Evolutionary conservation across 2,888 invertebrate genomes (phyloP).

Genomic region (Cataglyphis livida): DNA sequence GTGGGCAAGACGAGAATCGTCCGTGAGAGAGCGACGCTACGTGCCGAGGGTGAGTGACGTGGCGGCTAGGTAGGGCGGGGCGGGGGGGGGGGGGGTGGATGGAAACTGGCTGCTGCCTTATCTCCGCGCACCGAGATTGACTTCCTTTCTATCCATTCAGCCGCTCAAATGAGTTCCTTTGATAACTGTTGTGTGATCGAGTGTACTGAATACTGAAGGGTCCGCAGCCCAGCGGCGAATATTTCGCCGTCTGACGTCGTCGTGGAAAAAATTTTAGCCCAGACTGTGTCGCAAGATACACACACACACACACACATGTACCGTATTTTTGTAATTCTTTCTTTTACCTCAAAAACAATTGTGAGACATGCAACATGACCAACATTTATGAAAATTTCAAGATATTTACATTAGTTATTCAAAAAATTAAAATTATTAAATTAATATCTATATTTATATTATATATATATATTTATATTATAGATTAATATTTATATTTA

Average conservation of each 20-base stretch:
- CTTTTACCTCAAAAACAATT: not conserved
- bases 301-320: not conserved
- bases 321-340: constrained; percentile 53
- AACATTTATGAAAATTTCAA: not conserved
- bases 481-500: not conserved
- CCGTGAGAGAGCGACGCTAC: constrained; percentile 52
- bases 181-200: constrained; percentile 86
- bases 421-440: not conserved
- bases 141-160: constrained; percentile 85
- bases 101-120: constrained; percentile 77
- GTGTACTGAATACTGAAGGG: constrained; percentile 85
- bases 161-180: constrained; percentile 85
- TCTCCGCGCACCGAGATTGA: constrained; percentile 85
- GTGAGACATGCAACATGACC: too few relatives aligned
- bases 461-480: not conserved
- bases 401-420: not conserved
- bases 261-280: constrained; percentile 56
- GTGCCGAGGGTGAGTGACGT: constrained; percentile 36
- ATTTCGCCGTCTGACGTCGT: constrained; percentile 69
- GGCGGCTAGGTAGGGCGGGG: constrained; percentile 67
- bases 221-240: constrained; percentile 77
- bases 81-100: constrained; percentile 71
- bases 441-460: too few relatives aligned
- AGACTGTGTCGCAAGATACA: constrained; percentile 58
- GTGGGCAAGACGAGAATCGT: constrained; percentile 39